Conservation (phyloP, 2,797 vertebrate species). For the Alcedo quadribrachys region DNA sequence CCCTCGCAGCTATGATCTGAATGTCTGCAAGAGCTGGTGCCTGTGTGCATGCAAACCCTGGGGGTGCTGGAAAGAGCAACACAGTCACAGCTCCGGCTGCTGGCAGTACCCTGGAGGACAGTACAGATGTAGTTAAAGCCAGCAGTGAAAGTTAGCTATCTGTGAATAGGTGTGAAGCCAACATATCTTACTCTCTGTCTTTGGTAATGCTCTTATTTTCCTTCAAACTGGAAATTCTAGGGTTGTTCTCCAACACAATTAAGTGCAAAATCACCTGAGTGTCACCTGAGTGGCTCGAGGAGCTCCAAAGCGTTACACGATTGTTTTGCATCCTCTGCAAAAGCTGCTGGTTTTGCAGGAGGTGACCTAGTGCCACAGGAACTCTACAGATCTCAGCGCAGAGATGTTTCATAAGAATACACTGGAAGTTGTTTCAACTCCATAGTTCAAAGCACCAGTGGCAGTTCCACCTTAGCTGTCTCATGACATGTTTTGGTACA, state of each 20-base stretch:
- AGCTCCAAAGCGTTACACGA: not conserved
- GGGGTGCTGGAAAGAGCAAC: not conserved
- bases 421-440: not conserved
- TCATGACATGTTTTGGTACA: not conserved
- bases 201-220: not conserved
- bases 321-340: not conserved
- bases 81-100: not conserved
- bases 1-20: not conserved
- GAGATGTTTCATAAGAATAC: not conserved
- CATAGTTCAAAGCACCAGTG: not conserved
- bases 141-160: not conserved
- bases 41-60: not conserved
- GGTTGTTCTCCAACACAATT: not conserved
- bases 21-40: not conserved
- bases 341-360: not conserved
- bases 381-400: not conserved
- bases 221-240: not conserved
- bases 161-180: not conserved
- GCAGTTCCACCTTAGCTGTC: not conserved
- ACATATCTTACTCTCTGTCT: not conserved
- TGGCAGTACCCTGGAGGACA: not conserved
- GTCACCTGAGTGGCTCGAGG: fast-evolving
- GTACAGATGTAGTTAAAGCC: not conserved
- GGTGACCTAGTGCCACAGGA: fast-evolving
- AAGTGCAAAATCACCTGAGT: not conserved